Evolutionary conservation across 2,888 invertebrate genomes (phyloP), one percentile per base, ranked within the genome.

Genomic region (Torymus texanus): DNA sequence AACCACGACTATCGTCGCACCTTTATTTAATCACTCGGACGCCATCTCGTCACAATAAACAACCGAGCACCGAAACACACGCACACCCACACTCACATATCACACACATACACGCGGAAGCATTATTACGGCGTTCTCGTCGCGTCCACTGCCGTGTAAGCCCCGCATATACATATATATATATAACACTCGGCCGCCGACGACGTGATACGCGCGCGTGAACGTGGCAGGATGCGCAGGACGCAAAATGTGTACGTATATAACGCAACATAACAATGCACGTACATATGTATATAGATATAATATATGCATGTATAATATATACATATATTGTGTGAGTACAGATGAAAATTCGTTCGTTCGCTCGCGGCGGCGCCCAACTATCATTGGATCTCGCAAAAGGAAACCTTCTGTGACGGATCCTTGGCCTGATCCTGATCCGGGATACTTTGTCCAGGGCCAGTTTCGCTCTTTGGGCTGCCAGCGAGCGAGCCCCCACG

Each of bases 361-460:
- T 41, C 41, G 41, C 41, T 41, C 41, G 41, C n/a, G 8, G 0
- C 16, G 53, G 8, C 24, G 67, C 24, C 3, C 53, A 5, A n/a
- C 29, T 41, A 78, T 94, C 94, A 94, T 94, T 94, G 94, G 91
- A 94, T 94, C 91, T 93, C 93, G 91, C 94, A 95, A 90, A 95
- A 94, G 67, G 80, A 76, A 58, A 78, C 80, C 70, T 81, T 82
- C 13, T 79, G 79, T 0, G 62, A 18, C 1, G 70, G 24, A 14
- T 81, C 81, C 79, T 81, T 78, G 66, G 50, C 50, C 61, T 93
- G 93, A 88, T 94, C 91, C 62, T 29, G 18, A 2, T 67, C 63
- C 87, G 78, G 91, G 90, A 84, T 92, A 92, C 84, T 92, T 91
- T 86, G 92, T 91, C 86, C 93, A 93, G 65, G 41, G 5, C 41